Percentiles rank a stretch among this genome's conserved stretches.
phyloP scores from a whole-genome alignment of 2,888 invertebrate species.

The Spialia ferax region DNA sequence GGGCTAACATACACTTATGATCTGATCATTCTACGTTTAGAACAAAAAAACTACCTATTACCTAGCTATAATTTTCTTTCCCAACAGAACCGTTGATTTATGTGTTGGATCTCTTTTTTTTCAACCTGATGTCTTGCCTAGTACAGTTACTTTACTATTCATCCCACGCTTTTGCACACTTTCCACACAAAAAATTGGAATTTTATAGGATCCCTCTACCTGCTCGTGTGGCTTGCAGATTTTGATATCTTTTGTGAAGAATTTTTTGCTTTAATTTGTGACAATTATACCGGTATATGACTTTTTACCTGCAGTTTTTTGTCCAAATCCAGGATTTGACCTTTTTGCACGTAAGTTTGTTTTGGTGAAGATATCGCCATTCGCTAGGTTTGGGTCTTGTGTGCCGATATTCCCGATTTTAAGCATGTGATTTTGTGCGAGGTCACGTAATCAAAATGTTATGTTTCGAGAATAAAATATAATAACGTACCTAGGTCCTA shows the following conservation, averaged over 20 bases:
- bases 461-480: background rate
- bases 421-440: background rate
- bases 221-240: constrained; percentile 87
- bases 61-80: constrained; percentile 26
- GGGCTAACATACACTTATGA: background rate
- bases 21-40: background rate
- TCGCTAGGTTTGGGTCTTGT: constrained; percentile 52
- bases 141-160: constrained; percentile 78
- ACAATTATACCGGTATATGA: constrained; percentile 87
- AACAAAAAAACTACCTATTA: constrained; percentile 16
- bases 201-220: constrained; percentile 78
- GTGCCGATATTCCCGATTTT: background rate
- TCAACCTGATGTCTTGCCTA: constrained; percentile 59
- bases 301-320: constrained; percentile 84
- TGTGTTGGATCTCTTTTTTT: constrained; percentile 38
- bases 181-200: constrained; percentile 66
- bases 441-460: constrained; percentile 12
- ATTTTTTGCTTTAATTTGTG: constrained; percentile 86
- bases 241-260: constrained; percentile 83
- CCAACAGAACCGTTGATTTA: constrained; percentile 41
- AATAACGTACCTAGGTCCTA: too few species aligned
- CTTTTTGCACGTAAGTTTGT: constrained; percentile 79
- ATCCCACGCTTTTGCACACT: constrained; percentile 85
- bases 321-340: constrained; percentile 68
- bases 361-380: constrained; percentile 65